These are phyloP conservation scores for Trisateles emortualis DNA, from an alignment of 2,888 invertebrate genomes.

Conservation along the genomic window DNA sequence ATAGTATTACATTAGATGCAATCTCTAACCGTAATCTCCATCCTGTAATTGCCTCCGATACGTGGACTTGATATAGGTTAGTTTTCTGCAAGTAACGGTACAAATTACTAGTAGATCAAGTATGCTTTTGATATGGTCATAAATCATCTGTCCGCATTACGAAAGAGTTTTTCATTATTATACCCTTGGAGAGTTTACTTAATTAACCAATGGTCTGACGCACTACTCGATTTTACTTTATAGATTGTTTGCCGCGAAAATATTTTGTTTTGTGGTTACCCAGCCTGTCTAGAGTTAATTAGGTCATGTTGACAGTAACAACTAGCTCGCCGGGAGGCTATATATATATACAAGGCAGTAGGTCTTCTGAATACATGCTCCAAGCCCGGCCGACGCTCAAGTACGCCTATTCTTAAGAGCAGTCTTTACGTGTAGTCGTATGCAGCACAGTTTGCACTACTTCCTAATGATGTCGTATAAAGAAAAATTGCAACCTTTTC, in stretches of 20 bases:
- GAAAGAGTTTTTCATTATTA: conserved; percentile 20
- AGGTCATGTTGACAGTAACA: conserved; percentile 54
- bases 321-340: conserved; percentile 40
- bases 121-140: conserved; percentile 39
- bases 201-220: background rate
- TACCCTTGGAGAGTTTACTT: background rate
- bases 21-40: conserved; percentile 25
- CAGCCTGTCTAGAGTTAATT: conserved; percentile 48
- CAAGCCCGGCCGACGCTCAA: conserved; percentile 40
- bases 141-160: conserved; percentile 41
- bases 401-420: conserved; percentile 36
- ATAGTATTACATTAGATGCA: conserved; percentile 30
- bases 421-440: conserved; percentile 29
- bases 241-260: conserved; percentile 1
- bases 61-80: conserved; percentile 40
- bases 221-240: background rate
- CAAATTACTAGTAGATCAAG: conserved; percentile 46
- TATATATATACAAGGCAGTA: conserved; percentile 31
- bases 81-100: conserved; percentile 53
- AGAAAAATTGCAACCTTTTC: conserved; percentile 10
- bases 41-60: conserved; percentile 43
- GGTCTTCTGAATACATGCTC: conserved; percentile 54
- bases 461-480: conserved; percentile 50
- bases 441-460: conserved; percentile 25
- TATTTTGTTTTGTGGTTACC: conserved; percentile 15